Evolutionary conservation across 1,140 invertebrate genomes (phyloP).

Genomic region (Drosophila busckii): DNA sequence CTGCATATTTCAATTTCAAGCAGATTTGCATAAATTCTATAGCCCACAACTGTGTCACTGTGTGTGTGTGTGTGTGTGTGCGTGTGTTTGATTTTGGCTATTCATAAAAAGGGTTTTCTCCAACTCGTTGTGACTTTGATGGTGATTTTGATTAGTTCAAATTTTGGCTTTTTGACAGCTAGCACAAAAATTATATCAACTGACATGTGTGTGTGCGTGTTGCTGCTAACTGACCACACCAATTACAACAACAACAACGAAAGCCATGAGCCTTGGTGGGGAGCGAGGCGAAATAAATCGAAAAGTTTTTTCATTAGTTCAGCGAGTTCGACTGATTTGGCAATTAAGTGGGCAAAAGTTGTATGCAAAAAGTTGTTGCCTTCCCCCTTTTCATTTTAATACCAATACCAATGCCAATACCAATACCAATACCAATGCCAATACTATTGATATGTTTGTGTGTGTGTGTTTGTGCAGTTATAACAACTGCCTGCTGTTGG

Average conservation of each 20-base stretch:
- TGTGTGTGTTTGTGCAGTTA: slow-evolving; percentile 22
- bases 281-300: slow-evolving; percentile 34
- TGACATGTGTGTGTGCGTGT: slow-evolving; percentile 41
- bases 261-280: not conserved
- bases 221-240: slow-evolving; percentile 14
- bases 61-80: not conserved
- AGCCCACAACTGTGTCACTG: too few species aligned
- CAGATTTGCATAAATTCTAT: slow-evolving; percentile 69
- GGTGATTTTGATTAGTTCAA: slow-evolving; percentile 61
- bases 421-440: not conserved
- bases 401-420: not conserved
- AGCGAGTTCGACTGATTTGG: slow-evolving; percentile 34
- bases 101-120: slow-evolving; percentile 62
- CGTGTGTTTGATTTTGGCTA: slow-evolving; percentile 24
- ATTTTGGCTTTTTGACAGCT: slow-evolving; percentile 32
- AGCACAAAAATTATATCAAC: slow-evolving; percentile 58
- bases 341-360: slow-evolving; percentile 58
- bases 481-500: slow-evolving; percentile 44
- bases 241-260: not conserved
- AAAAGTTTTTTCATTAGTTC: slow-evolving; percentile 71
- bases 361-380: slow-evolving; percentile 62
- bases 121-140: slow-evolving; percentile 4
- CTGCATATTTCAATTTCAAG: slow-evolving; percentile 72
- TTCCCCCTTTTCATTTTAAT: slow-evolving; percentile 13
- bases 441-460: slow-evolving; percentile 1